Evolutionary conservation across 2,797 vertebrate species (phyloP).

Genomic region (Phrynocephalus vlangalii): DNA sequence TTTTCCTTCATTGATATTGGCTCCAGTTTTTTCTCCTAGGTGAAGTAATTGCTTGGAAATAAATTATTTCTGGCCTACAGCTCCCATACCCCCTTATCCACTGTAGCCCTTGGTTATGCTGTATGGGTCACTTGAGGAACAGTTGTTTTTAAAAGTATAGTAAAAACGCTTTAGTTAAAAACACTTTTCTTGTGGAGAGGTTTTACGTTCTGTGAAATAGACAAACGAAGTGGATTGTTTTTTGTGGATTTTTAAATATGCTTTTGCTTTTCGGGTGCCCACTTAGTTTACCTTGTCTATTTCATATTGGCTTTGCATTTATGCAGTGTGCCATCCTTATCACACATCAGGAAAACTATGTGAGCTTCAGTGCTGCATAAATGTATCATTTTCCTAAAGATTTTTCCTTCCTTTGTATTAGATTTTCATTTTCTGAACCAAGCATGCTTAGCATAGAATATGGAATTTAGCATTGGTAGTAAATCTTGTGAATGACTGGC

Average conservation of each 20-base stretch:
- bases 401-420: slow-evolving; percentile 11
- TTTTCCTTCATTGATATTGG: background rate
- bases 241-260: background rate
- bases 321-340: background rate
- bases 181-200: background rate
- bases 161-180: no score
- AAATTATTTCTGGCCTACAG: no score
- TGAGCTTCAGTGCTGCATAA: background rate
- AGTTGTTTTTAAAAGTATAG: no score
- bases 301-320: background rate
- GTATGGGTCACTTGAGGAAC: no score
- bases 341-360: background rate
- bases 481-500: background rate
- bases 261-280: slow-evolving; percentile 22
- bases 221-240: slow-evolving; percentile 1
- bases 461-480: slow-evolving; percentile 21
- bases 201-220: background rate
- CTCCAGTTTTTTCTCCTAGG: background rate
- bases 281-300: background rate
- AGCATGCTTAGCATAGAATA: slow-evolving; percentile 25
- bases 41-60: background rate
- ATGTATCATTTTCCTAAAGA: slow-evolving; percentile 8
- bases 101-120: no score
- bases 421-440: slow-evolving; percentile 40
- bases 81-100: no score